phyloP scores from a whole-genome alignment of 2,888 invertebrate species.

The Cordilura impudica region DNA sequence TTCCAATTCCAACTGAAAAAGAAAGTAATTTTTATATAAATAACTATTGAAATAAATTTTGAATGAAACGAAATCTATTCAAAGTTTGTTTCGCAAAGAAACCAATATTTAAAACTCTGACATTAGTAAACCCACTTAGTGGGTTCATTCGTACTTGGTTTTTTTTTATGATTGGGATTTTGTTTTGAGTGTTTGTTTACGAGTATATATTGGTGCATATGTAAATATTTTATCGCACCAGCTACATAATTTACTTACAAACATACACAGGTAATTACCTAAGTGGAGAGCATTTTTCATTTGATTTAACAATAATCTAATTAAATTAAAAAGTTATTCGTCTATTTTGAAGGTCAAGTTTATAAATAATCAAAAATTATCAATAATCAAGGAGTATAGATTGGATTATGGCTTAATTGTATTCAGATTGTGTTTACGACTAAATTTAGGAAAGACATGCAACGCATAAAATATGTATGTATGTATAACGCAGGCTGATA shows the following conservation, averaged over 20 bases:
- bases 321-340: not conserved
- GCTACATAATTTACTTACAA: conserved; percentile 9
- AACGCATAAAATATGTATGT: too few relatives aligned
- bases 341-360: conserved; percentile 1
- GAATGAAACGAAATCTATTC: too few relatives aligned
- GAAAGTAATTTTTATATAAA: too few relatives aligned
- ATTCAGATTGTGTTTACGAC: too few relatives aligned
- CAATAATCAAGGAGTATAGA: not conserved
- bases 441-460: too few relatives aligned
- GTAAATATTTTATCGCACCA: not conserved
- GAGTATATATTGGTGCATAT: not conserved
- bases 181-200: conserved; percentile 8
- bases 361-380: not conserved
- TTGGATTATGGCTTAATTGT: too few relatives aligned
- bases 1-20: too few relatives aligned
- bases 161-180: too few relatives aligned
- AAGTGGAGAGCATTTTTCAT: not conserved
- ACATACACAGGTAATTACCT: too few relatives aligned
- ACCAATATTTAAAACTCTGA: not conserved
- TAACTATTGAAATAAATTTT: too few relatives aligned
- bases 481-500: too few relatives aligned
- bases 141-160: conserved; percentile 19
- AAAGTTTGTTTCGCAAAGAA: too few relatives aligned
- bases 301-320: not conserved
- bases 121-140: conserved; percentile 22